Evolutionary conservation across 2,113 vertebrate species (phyloP).

Genomic region (Zingel zingel): DNA sequence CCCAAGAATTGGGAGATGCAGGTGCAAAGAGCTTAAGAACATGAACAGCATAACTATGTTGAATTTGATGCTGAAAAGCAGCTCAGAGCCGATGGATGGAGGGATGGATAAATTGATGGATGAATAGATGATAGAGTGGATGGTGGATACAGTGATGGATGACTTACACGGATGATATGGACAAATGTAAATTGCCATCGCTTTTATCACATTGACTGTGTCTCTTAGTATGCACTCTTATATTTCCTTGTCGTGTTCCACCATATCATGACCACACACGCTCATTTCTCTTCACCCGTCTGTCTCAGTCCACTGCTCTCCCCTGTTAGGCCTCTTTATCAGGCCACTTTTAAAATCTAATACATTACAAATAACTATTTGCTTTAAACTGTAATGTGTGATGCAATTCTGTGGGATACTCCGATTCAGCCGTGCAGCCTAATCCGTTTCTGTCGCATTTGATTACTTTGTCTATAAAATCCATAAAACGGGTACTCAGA

Average conservation of each 20-base stretch:
- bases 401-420: conserved; percentile 10
- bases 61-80: not conserved
- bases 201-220: conserved; percentile 22
- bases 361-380: conserved; percentile 18
- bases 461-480: conserved; percentile 56
- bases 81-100: not conserved
- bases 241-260: conserved; percentile 22
- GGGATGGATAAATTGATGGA: not conserved
- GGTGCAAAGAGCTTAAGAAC: not conserved
- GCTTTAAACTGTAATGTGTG: conserved; percentile 12
- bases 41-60: not conserved
- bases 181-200: not conserved
- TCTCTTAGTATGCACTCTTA: conserved; percentile 12
- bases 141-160: not conserved
- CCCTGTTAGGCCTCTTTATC: conserved; percentile 1
- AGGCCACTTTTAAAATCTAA: conserved; percentile 22
- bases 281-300: not conserved
- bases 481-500: conserved; percentile 39
- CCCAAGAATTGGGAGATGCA: not conserved
- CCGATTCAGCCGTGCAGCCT: not conserved
- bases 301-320: conserved; percentile 3
- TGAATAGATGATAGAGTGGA: not conserved
- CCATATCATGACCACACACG: not conserved
- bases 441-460: conserved; percentile 52
- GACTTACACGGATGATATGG: not conserved